Conservation (phyloP, 2,113 vertebrate genomes). For the Channa argus region DNA sequence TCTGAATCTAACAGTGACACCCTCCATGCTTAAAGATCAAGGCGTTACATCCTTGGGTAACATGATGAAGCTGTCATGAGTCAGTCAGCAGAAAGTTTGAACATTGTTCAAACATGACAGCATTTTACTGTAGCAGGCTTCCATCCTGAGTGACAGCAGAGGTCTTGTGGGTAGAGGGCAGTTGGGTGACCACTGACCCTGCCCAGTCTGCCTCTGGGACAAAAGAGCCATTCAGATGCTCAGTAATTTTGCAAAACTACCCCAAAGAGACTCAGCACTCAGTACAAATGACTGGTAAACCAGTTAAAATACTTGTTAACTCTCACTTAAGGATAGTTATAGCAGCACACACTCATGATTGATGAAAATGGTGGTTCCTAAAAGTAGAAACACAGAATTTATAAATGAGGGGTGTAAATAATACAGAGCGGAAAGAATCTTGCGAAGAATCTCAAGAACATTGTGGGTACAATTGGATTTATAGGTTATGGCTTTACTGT, state of each 20-base stretch:
- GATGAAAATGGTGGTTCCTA: neutral
- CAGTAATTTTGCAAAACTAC: constrained; percentile 45
- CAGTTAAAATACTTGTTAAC: constrained; percentile 30
- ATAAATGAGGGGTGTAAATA: constrained; percentile 29
- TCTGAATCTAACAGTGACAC: constrained; percentile 15
- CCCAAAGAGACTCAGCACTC: constrained; percentile 8
- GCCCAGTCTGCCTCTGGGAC: constrained; percentile 70
- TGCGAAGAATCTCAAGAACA: constrained; percentile 13
- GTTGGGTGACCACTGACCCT: constrained; percentile 69
- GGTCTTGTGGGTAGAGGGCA: constrained; percentile 63
- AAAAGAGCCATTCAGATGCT: constrained; percentile 67
- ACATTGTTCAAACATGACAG: constrained; percentile 70
- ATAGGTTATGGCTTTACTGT: constrained; percentile 44
- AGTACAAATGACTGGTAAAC: constrained; percentile 33
- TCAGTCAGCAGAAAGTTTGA: constrained; percentile 60
- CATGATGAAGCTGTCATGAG: constrained; percentile 67
- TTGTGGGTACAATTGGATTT: constrained; percentile 35
- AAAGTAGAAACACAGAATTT: constrained; percentile 10
- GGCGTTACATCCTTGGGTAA: constrained; percentile 56
- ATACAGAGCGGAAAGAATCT: constrained; percentile 31
- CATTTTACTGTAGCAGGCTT: constrained; percentile 56
- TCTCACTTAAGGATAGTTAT: neutral
- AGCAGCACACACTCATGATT: neutral
- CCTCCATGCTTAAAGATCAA: constrained; percentile 45
- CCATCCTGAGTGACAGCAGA: constrained; percentile 67